Base-by-base conservation (phyloP, 2,888 invertebrate species). In the Sceliomorpha sp. region DNA sequence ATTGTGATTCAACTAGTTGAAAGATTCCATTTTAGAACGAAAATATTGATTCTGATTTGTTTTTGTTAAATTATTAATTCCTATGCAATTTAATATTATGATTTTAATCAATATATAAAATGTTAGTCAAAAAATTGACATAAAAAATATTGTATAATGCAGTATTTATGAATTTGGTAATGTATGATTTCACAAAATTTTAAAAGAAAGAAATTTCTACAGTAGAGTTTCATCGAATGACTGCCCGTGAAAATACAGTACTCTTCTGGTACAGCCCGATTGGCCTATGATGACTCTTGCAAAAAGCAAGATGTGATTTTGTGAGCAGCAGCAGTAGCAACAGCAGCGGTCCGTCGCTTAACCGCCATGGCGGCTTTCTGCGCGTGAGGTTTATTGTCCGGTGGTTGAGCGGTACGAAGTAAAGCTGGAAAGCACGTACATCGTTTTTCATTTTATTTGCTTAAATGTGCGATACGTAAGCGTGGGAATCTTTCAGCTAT, bases 251-350 rank as follows among this genome's bases (percentile, higher is more conserved):
- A 66, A 66, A 53, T 51, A 27, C 47, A 12, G 47, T 42, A 37
- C 59, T 68, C 53, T 68, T 56, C 67, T 48, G 55, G 55, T 60
- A 56, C 59, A 50, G 24, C 56, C 60, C 60, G 60, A 55, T 68
- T 68, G 56, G 60, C 56, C 56, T 68, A 68, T 55, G 68, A 62
- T 50, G 68, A 62, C 68, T 62, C 50, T 37, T 39, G 14, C 56
- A 68, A 68, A 68, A 68, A 68, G 60, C 56, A n/a, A 56, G 68
- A 68, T 68, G 68, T 42, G 56, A 68, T 67, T 60, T 60, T 68
- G 68, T 40, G 39, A 68, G 55, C 56, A 50, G 68, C 60, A 55
- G 48, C 34, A 42, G 37, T n/a, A n/a, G n/a, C n/a, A n/a, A n/a
- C n/a, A n/a, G n/a, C n/a, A n/a, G n/a, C n/a, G n/a, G n/a, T n/a